Percentiles rank a stretch among this genome's conserved stretches.
phyloP scores from a whole-genome alignment of 2,888 invertebrate species.

The Tortricodes alternella region DNA sequence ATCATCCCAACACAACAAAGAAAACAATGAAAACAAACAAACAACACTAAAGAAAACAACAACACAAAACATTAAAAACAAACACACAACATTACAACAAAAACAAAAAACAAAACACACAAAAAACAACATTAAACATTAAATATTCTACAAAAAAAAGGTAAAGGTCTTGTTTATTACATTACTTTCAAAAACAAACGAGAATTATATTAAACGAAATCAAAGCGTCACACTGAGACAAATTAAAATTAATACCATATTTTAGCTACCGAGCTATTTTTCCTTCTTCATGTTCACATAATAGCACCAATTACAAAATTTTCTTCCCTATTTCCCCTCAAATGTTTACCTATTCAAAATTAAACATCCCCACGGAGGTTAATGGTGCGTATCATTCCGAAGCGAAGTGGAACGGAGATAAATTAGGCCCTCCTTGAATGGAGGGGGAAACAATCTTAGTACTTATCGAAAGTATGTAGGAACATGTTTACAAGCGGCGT shows the following conservation, averaged over 20 bases:
- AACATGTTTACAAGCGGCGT: too few species aligned
- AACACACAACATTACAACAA: too few species aligned
- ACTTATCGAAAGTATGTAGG: not conserved
- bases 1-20: too few species aligned
- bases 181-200: too few species aligned
- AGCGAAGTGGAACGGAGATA: slow-evolving; percentile 72
- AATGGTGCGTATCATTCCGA: slow-evolving; percentile 73
- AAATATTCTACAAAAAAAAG: too few species aligned
- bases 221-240: not conserved
- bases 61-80: too few species aligned
- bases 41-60: too few species aligned
- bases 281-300: not conserved
- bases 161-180: too few species aligned
- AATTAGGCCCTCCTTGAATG: slow-evolving; percentile 51
- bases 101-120: too few species aligned
- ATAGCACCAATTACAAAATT: slow-evolving; percentile 13
- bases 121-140: too few species aligned
- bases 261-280: not conserved
- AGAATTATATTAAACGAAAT: not conserved
- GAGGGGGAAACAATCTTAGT: not conserved
- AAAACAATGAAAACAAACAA: too few species aligned
- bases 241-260: too few species aligned
- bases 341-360: slow-evolving; percentile 39
- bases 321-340: slow-evolving; percentile 2
- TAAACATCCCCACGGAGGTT: slow-evolving; percentile 55